Percentiles rank a stretch among this genome's conserved stretches.
phyloP scores from a whole-genome alignment of 2,113 vertebrate species.

The Tragelaphus scriptus region DNA sequence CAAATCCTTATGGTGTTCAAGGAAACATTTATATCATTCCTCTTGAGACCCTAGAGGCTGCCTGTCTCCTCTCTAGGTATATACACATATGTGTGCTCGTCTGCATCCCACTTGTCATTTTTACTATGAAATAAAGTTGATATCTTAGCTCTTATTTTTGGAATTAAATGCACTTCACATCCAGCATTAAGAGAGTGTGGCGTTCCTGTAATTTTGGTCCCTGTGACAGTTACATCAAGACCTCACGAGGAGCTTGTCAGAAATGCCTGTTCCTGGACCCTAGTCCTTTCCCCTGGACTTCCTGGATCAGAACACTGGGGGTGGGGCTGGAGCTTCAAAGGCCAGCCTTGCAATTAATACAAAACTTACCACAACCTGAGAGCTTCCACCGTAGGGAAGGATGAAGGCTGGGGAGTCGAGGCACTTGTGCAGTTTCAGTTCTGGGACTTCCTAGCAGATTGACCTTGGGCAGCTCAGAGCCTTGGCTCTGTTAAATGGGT shows the following conservation, averaged over 20 bases:
- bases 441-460: background rate
- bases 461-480: background rate
- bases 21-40: too few species aligned
- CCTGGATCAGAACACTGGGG: background rate
- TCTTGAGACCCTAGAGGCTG: background rate
- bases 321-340: background rate
- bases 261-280: background rate
- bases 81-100: accelerated
- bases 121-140: background rate
- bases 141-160: background rate
- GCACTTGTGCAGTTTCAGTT: background rate
- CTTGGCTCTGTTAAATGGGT: background rate
- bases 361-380: background rate
- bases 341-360: too few species aligned
- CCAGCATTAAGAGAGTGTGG: background rate
- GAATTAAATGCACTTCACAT: background rate
- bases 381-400: accelerated
- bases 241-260: background rate
- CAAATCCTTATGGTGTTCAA: accelerated
- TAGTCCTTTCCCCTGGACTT: background rate
- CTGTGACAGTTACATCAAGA: too few species aligned
- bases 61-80: background rate
- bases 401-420: background rate
- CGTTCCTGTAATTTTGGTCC: background rate
- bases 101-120: background rate